These are phyloP conservation scores for Troilus luridus DNA, from an alignment of 2,888 invertebrate species.

Conservation along the genomic window DNA sequence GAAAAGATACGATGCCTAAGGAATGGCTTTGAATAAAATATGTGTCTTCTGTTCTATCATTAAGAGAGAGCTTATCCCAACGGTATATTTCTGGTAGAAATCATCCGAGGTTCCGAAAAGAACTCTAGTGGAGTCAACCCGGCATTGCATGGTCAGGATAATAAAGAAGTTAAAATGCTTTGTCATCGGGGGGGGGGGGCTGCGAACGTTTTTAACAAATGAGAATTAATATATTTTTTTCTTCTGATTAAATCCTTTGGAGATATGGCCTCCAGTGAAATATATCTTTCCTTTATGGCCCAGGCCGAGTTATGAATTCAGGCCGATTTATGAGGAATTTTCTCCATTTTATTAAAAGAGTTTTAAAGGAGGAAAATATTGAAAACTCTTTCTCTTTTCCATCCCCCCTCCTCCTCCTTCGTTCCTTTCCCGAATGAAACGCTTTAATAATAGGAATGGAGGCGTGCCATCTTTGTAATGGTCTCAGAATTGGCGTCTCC, in stretches of 20 bases:
- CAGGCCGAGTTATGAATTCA: background rate
- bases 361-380: slow-evolving; percentile 39
- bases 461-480: slow-evolving; percentile 11
- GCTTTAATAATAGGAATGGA: slow-evolving; percentile 33
- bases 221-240: slow-evolving; percentile 12
- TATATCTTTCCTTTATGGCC: slow-evolving; percentile 30
- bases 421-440: background rate
- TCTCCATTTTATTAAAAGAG: slow-evolving; percentile 43
- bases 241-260: slow-evolving; percentile 6
- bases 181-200: background rate
- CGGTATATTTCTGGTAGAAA: background rate
- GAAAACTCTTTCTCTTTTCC: slow-evolving; percentile 45
- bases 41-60: background rate
- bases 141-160: background rate
- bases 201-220: background rate
- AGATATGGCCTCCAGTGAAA: background rate
- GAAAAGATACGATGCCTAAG: no score
- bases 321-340: slow-evolving; percentile 45
- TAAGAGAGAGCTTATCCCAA: background rate
- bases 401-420: background rate
- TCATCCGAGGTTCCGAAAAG: background rate
- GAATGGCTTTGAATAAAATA: no score
- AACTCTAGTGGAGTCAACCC: background rate
- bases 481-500: background rate
- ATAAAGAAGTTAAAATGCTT: background rate